Base-by-base conservation (phyloP, 1,140 invertebrate genomes). In the Aleiodes sp. region DNA sequence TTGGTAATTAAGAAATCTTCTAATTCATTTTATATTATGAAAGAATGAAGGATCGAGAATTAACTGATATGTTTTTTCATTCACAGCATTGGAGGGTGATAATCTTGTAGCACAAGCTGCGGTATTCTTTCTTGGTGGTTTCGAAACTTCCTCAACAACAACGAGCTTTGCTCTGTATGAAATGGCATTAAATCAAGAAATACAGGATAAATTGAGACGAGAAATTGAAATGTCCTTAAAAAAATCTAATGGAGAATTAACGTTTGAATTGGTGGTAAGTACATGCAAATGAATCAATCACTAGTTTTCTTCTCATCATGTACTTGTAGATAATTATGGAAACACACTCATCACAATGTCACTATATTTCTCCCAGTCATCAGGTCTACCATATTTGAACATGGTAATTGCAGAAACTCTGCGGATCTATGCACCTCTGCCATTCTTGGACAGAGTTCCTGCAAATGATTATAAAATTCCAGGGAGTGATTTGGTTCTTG, bases 81-180 rank as follows among this genome's bases (percentile, higher is more conserved):
- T 16, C 70, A 19, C 76, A 79, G 85, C 82, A 72, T 88, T 90
- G 73, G 86, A 85, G 0, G 89, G 90, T 35, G 87, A 90, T n/a
- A 89, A 92, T 73, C 87, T 95, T 7, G 82, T 91, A 1, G 88
- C 89, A 0, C 90, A 93, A 73, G 88, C 88, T 0, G 81, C 90
- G 0, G 37, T 91, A 6, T 93, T 94, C 73, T 91, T 92, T 70
- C 80, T 87, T 1, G 92, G 88, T 62, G 91, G 91, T 1, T 92
- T 89, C 71, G 91, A 92, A 76, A 91, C 90, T 0, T 93, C 93
- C 72, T 91, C 92, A 69, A 79, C 87, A 1, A 91, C 87, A 1
- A 73, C 92, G 28, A 80, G 86, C 4, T 89, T 89, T 72, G 78
- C 87, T 2, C 73, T 88, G 6, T 87, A 87, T 29, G 87, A 88